Evolutionary conservation across 2,797 vertebrate genomes (phyloP).

Genomic region (Danio tinwini): DNA sequence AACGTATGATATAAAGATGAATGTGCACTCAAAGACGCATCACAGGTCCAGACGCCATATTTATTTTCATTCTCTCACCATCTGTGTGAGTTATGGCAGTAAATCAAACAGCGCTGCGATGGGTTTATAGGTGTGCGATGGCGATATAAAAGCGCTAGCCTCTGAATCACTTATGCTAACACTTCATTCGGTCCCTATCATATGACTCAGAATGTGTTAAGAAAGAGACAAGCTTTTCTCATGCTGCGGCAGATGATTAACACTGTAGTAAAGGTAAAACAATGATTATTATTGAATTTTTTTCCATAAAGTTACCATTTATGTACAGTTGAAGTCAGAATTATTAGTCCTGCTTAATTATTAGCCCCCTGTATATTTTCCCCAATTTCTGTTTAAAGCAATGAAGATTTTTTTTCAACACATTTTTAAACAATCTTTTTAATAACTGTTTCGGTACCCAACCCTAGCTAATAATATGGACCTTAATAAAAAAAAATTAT

Average conservation of each 20-base stretch:
- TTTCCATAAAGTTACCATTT: no score
- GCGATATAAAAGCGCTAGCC: constrained; percentile 14
- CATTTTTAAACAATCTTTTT: no score
- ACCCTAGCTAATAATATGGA: no score
- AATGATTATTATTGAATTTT: no score
- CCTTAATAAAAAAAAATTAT: no score
- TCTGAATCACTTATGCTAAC: constrained; percentile 25
- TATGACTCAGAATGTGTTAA: constrained; percentile 24
- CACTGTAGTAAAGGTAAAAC: neutral
- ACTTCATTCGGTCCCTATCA: neutral
- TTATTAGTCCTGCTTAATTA: no score
- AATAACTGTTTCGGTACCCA: no score
- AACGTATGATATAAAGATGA: constrained; percentile 15
- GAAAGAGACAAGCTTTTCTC: neutral
- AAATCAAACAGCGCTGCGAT: neutral
- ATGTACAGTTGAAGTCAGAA: no score
- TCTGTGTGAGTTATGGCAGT: constrained; percentile 21
- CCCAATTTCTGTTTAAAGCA: no score
- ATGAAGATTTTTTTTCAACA: no score
- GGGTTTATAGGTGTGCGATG: constrained; percentile 23
- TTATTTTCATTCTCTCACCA: constrained; percentile 34
- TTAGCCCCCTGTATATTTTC: no score
- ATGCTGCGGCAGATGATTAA: constrained; percentile 16
- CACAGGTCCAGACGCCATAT: constrained; percentile 27
- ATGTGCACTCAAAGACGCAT: constrained; percentile 18